Base-by-base conservation (phyloP, 2,113 vertebrate species). In the Tylochromis polylepis region DNA sequence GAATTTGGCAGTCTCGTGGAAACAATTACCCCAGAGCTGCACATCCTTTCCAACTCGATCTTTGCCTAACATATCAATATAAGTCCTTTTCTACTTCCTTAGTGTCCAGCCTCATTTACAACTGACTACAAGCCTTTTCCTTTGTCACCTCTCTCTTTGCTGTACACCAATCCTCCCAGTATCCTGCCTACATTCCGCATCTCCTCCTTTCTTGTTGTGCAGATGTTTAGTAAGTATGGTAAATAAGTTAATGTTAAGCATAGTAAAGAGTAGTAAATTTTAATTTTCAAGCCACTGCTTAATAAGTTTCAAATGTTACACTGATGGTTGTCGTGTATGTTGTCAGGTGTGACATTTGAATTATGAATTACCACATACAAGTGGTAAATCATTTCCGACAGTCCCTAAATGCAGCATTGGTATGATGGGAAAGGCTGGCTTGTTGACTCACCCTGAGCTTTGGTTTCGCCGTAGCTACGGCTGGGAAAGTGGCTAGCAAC, bases 341-440 rank as follows among this genome's bases (percentile, higher is more conserved):
- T 46, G 8, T 72, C 43, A 49, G 29, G 29, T 20, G 56, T 72
- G 18, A 24, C 10, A 27, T 62, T 65, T 38, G 10, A 49, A 31
- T 36, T 5, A n/a, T 36, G 60, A 65, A 65, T 38, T 36, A 12
- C 10, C 60, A 18, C 22, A 11, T 6, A 8, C 5, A 38, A 15
- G n/a, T 15, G n/a, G 34, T 11, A 4, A n/a, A 22, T 67, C 0
- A 67, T 88, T 85, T 85, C 77, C 65, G 24, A 80, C 56, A 0
- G 81, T 16, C 2, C 72, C 0, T 79, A 75, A 93, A 91, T 1
- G 91, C 88, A 80, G n/a, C 88, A 72, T 34, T 3, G 11, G 82
- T 58, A 15, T 75, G 79, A 84, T 86, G 86, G 90, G 89, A 91
- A 90, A 89, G 88, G 89, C 91, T 84, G 90, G 87, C 87, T 83